Percentiles rank a stretch among this genome's conserved stretches.
Evolutionary conservation across 1,140 invertebrate species (phyloP).

Genomic region (Drosophila sp.): DNA sequence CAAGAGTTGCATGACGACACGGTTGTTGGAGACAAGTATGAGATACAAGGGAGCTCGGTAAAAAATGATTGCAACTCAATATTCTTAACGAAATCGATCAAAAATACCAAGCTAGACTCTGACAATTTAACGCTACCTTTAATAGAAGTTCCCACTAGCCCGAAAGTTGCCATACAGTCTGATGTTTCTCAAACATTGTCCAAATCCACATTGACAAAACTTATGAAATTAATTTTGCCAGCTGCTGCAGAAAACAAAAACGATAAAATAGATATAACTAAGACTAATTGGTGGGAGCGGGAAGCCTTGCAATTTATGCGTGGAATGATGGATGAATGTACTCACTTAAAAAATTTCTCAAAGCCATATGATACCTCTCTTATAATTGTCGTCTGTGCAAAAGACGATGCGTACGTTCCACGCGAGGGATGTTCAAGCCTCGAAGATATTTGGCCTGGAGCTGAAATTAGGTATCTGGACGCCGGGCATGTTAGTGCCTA

Average conservation of each 20-base stretch:
- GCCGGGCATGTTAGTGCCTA: constrained; percentile 96
- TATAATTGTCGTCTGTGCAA: constrained; percentile 93
- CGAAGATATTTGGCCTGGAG: constrained; percentile 95
- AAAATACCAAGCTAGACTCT: constrained; percentile 39
- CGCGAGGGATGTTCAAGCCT: constrained; percentile 91
- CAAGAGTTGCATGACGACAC: constrained; percentile 41
- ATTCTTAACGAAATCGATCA: constrained; percentile 50
- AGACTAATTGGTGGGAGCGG: constrained; percentile 86
- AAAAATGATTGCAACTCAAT: constrained; percentile 46
- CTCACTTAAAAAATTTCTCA: constrained; percentile 96
- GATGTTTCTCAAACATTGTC: constrained; percentile 14
- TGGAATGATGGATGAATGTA: constrained; percentile 99
- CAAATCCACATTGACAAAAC: constrained; percentile 65
- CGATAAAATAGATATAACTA: constrained; percentile 83
- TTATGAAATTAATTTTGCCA: constrained; percentile 77
- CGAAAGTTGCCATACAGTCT: constrained; percentile 26
- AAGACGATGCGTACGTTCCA: constrained; percentile 96
- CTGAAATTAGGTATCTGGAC: constrained; percentile 93
- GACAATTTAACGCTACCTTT: constrained; percentile 39
- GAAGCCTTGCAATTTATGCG: constrained; percentile 97
- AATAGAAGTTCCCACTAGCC: constrained; percentile 28
- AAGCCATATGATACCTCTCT: constrained; percentile 92
- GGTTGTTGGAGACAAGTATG: constrained; percentile 30
- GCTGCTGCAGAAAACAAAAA: constrained; percentile 37
- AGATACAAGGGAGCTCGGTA: constrained; percentile 25